Evolutionary conservation across 2,113 vertebrate species (phyloP).

Genomic region (Copsychus sechellarum): DNA sequence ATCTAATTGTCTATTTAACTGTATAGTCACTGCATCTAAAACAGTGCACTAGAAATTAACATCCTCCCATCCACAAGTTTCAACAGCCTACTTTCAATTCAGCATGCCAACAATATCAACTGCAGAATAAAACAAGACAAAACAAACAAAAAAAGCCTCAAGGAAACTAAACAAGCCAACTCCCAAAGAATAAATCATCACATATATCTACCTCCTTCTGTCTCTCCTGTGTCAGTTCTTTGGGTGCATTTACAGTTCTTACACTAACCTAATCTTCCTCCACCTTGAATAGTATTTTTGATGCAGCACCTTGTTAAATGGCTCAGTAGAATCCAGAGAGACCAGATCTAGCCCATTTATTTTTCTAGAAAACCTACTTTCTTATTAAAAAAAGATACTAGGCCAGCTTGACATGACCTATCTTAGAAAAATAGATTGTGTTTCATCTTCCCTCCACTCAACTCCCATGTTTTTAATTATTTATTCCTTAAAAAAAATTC

Average conservation of each 20-base stretch:
- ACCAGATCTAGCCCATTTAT: neutral
- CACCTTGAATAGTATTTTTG: neutral
- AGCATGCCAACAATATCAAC: neutral
- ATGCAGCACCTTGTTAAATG: neutral
- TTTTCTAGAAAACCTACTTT: constrained; percentile 49
- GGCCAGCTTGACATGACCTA: constrained; percentile 39
- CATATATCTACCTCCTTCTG: neutral
- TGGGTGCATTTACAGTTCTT: neutral
- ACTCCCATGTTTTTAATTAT: neutral
- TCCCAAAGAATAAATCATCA: neutral
- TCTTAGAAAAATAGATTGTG: neutral
- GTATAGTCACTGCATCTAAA: neutral
- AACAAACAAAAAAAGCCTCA: neutral
- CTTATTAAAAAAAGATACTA: constrained; percentile 39
- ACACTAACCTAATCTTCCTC: neutral
- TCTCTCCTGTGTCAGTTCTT: neutral
- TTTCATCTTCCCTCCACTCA: neutral
- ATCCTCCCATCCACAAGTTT: neutral
- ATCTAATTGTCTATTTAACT: neutral
- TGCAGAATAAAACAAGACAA: neutral
- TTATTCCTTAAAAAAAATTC: neutral
- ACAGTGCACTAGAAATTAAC: neutral
- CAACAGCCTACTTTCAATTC: neutral
- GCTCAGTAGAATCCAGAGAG: constrained; percentile 11
- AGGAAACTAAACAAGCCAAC: neutral